These are phyloP conservation scores for Wasmannia auropunctata DNA, from an alignment of 1,140 invertebrate genomes.

Conservation along the genomic window DNA sequence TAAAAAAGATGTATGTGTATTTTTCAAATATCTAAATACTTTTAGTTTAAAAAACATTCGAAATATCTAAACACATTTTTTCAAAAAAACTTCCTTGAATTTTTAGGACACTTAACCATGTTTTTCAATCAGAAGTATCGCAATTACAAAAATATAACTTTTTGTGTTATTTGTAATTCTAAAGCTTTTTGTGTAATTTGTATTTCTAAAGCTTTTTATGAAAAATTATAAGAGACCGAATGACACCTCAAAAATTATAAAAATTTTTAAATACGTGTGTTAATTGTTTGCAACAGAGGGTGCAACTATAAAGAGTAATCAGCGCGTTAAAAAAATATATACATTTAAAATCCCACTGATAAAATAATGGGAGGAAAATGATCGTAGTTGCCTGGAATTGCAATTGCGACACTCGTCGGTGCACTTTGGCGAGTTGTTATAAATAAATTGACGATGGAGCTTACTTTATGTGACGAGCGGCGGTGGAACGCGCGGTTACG, in stretches of 20 bases:
- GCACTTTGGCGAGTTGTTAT: background rate
- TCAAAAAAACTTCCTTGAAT: background rate
- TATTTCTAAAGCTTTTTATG: background rate
- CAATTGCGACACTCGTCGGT: background rate
- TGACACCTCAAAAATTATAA: background rate
- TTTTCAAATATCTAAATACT: background rate
- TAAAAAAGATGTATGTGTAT: background rate
- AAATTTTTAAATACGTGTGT: background rate
- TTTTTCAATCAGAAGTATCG: background rate
- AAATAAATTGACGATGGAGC: background rate
- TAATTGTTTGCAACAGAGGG: background rate
- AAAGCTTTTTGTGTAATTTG: background rate
- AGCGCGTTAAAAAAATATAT: no score
- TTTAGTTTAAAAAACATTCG: background rate
- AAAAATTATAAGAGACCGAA: background rate
- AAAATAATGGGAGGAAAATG: background rate
- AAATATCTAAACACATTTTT: background rate
- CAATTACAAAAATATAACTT: background rate
- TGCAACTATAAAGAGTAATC: background rate
- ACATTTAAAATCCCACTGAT: background rate
- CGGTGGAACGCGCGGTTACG: background rate
- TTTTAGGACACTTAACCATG: background rate
- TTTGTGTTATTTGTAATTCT: background rate
- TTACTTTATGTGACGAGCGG: constrained; percentile 3
- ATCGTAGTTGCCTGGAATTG: background rate